Conservation (phyloP, 2,888 invertebrate genomes). For the Hypomecis atomaria region DNA sequence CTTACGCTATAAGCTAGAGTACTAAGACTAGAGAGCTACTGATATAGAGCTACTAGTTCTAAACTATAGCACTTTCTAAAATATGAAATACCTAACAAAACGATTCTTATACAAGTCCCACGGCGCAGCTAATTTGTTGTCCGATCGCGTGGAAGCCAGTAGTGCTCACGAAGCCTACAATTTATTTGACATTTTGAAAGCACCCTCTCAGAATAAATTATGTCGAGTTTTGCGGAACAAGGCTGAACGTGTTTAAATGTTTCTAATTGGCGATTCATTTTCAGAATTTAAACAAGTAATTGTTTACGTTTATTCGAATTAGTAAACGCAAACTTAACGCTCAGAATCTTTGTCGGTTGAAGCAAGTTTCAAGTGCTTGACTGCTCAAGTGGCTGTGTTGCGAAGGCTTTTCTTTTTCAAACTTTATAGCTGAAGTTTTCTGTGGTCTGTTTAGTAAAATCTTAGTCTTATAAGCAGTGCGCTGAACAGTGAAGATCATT, state of each 20-base stretch:
- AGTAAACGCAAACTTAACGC: slow-evolving; percentile 5
- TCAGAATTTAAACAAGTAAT: slow-evolving; percentile 26
- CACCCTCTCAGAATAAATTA: slow-evolving; percentile 32
- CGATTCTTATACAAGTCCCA: slow-evolving; percentile 9
- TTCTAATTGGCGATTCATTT: slow-evolving; percentile 32
- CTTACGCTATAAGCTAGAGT: no score
- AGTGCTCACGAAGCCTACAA: slow-evolving; percentile 27
- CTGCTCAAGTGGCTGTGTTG: no score
- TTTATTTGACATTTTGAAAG: slow-evolving; percentile 34
- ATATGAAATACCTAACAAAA: slow-evolving; percentile 8
- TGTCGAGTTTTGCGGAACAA: slow-evolving; percentile 28
- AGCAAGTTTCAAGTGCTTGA: not conserved
- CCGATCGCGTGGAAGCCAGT: slow-evolving; percentile 26
- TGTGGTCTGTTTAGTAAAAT: no score
- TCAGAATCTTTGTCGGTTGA: not conserved
- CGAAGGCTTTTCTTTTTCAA: not conserved
- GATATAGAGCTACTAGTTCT: not conserved
- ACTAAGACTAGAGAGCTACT: no score
- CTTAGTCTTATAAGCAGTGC: no score
- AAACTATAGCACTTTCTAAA: not conserved
- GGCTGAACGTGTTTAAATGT: slow-evolving; percentile 30
- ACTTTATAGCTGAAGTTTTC: not conserved
- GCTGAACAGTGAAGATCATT: no score
- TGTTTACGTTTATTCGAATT: slow-evolving; percentile 15
- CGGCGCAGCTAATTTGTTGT: slow-evolving; percentile 28